Percentiles rank a stretch among this genome's conserved stretches.
phyloP scores from a whole-genome alignment of 2,113 vertebrate genomes.

The Ailurus styani region DNA sequence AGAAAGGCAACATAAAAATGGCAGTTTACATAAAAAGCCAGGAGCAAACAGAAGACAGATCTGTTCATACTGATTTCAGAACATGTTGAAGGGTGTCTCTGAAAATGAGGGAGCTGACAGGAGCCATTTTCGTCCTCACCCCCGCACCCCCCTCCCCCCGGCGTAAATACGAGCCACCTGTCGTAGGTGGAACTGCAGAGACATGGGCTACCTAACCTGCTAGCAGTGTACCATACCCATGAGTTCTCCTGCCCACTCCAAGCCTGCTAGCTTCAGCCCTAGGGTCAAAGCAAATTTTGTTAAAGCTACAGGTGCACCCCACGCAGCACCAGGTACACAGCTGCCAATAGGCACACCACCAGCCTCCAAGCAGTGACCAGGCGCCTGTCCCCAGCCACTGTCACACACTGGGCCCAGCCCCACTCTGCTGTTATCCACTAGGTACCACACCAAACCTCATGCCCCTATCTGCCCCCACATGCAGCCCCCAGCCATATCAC shows the following conservation, averaged over 20 bases:
- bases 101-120: not conserved
- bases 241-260: not conserved
- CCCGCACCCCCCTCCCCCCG: not conserved
- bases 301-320: not conserved
- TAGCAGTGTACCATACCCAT: not conserved
- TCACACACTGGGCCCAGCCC: not conserved
- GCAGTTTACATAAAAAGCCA: not conserved
- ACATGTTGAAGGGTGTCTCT: not conserved
- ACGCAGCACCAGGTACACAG: not conserved
- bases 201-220: not conserved
- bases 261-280: not conserved
- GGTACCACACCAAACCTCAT: not conserved
- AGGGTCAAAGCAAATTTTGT: not conserved
- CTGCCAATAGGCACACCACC: not conserved
- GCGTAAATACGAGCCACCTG: not conserved
- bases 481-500: not conserved
- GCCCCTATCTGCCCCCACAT: not conserved
- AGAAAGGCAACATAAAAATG: not conserved
- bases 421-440: not conserved
- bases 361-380: not conserved
- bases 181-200: not conserved
- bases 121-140: not conserved
- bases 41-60: not conserved
- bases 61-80: not conserved
- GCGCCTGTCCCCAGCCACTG: not conserved